Evolutionary conservation across 2,113 vertebrate genomes (phyloP).

Genomic region (Phaethon lepturus): DNA sequence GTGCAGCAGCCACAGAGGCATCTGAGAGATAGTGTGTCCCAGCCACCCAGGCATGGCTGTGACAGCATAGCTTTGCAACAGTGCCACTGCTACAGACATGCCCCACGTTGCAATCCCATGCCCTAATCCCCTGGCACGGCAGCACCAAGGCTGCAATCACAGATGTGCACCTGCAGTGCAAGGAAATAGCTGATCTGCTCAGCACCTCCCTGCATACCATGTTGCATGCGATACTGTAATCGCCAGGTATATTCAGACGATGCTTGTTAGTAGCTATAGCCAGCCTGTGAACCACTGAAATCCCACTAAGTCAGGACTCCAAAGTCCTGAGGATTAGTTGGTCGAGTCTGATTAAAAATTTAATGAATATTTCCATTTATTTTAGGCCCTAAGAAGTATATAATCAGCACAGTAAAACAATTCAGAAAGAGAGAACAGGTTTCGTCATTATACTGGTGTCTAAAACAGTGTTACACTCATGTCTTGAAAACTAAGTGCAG

Average conservation of each 20-base stretch:
- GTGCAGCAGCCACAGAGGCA: background rate
- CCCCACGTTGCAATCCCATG: background rate
- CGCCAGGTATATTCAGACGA: background rate
- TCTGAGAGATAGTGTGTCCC: background rate
- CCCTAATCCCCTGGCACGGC: accelerated
- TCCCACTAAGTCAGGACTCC: background rate
- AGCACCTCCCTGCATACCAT: background rate
- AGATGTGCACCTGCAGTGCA: background rate
- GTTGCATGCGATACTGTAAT: background rate
- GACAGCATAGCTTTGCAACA: accelerated
- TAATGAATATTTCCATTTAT: background rate
- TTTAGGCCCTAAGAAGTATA: background rate
- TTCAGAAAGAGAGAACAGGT: background rate
- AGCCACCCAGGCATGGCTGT: background rate
- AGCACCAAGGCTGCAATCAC: accelerated
- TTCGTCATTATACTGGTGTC: background rate
- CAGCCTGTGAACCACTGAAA: background rate
- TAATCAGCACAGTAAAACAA: background rate
- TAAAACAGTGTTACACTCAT: background rate
- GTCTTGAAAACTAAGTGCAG: background rate
- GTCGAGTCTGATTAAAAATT: background rate
- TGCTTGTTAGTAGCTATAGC: background rate
- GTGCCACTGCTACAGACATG: accelerated
- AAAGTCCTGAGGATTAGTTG: background rate
- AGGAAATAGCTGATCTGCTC: background rate